These are phyloP conservation scores for Steinernema hermaphroditum DNA, from an alignment of 2,888 invertebrate genomes.

Conservation along the genomic window DNA sequence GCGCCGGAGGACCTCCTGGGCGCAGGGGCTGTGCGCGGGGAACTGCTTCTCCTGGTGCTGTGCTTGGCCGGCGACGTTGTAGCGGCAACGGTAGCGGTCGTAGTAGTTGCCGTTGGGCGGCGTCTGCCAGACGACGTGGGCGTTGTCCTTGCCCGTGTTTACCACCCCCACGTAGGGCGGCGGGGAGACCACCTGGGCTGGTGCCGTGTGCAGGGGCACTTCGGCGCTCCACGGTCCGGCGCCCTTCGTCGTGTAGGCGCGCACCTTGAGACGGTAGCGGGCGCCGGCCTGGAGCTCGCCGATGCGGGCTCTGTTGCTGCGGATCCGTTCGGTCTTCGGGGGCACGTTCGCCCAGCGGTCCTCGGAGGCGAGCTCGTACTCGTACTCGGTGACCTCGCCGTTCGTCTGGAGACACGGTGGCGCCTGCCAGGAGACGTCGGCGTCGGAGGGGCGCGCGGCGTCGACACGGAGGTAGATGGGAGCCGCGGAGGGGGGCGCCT, in stretches of 20 bases:
- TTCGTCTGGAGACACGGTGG: constrained; percentile 66
- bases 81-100: constrained; percentile 64
- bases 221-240: constrained; percentile 66
- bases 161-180: constrained; percentile 52
- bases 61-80: constrained; percentile 51
- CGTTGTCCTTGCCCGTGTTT: constrained; percentile 58
- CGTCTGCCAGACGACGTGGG: constrained; percentile 65
- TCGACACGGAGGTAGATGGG: constrained; percentile 61
- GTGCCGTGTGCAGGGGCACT: constrained; percentile 57
- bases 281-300: constrained; percentile 62
- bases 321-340: constrained; percentile 56
- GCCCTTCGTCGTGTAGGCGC: constrained; percentile 64
- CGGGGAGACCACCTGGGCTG: constrained; percentile 31
- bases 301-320: constrained; percentile 58
- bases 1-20: constrained; percentile 56
- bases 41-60: constrained; percentile 60
- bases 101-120: constrained; percentile 51
- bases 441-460: constrained; percentile 49
- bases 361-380: constrained; percentile 62
- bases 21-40: constrained; percentile 60
- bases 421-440: constrained; percentile 65
- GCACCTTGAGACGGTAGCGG: constrained; percentile 60
- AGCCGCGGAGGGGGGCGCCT: constrained; percentile 58
- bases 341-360: constrained; percentile 47
- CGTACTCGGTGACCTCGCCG: constrained; percentile 66